Conservation (phyloP, 2,797 vertebrate genomes). For the Phylloscopus collybita region DNA sequence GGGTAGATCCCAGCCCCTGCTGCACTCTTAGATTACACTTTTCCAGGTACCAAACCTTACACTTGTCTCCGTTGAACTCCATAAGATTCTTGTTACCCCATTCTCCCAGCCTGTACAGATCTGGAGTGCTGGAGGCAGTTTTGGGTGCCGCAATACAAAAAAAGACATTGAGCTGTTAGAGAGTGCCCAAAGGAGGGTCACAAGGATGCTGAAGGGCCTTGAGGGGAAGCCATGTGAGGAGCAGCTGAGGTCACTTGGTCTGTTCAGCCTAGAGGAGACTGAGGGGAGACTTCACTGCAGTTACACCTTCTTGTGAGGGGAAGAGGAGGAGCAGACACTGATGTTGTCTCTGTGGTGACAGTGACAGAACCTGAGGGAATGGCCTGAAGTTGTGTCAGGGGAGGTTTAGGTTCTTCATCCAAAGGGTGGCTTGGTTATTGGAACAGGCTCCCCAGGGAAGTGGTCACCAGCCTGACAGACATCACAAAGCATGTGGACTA, state of each 20-base stretch:
- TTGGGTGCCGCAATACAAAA: rapidly evolving
- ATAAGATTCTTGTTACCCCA: neutral
- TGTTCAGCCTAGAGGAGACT: neutral
- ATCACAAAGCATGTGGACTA: neutral
- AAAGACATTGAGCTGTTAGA: neutral
- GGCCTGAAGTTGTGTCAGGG: neutral
- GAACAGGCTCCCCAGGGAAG: too few species aligned
- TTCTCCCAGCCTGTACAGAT: neutral
- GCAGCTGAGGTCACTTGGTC: neutral
- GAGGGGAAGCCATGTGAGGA: neutral
- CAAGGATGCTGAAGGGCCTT: too few species aligned
- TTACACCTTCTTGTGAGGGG: rapidly evolving
- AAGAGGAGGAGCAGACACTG: neutral
- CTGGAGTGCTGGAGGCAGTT: neutral
- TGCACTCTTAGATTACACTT: neutral
- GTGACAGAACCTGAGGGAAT: rapidly evolving
- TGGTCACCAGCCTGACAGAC: neutral
- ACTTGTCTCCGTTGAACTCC: neutral
- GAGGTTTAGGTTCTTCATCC: neutral
- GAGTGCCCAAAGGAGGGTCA: neutral
- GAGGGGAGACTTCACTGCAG: neutral
- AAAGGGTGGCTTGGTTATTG: neutral
- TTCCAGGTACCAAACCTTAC: neutral
- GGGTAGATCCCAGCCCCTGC: neutral
- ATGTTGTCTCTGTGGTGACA: neutral